Base-by-base conservation (phyloP, 2,113 vertebrate species). In the Sialia sialis region DNA sequence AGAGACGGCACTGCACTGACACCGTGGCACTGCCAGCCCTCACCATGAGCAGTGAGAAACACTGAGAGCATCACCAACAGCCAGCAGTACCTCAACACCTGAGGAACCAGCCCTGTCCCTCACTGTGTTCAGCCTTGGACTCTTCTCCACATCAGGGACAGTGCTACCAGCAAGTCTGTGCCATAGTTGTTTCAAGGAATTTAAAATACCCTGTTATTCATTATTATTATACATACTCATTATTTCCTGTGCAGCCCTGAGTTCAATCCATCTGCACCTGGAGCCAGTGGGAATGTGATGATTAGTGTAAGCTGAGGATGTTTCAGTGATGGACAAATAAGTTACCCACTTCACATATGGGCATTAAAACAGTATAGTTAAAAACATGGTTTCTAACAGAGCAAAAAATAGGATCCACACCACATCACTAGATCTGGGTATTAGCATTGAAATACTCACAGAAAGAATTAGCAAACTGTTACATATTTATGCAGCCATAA, bases 401-500 rank as follows among this genome's bases (percentile, higher is more conserved):
- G 18, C 22, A 46, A 74, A 76, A 92, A 67, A 25, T n/a, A 67
- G 30, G 78, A 91, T 79, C 32, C 52, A 81, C 34, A 48, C 14
- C 38, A 83, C 51, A 89, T 73, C 70, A 70, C 52, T 4, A 2
- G 29, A 80, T 79, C 82, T 75, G 1, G 1, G 46, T 43, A 83
- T 77, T 84, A 92, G n/a, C 62, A 82, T 1, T 0, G 2, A 86
- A 96, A 86, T 60, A 73, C 34, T 48, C 55, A 66, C 52, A 77
- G 43, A 56, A 77, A 82, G 41, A 91, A 73, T 89, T 84, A 84
- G 58, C 43, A 80, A 59, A 78, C 43, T 86, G 46, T 41, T 86
- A 67, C 69, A 46, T 90, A 94, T 95, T 97, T 90, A 95, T 89
- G 60, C 59, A 89, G 66, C 82, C 58, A 67, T 92, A 91, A 95